These are phyloP conservation scores for Bombylius major DNA, from an alignment of 2,888 invertebrate genomes.

Conservation along the genomic window DNA sequence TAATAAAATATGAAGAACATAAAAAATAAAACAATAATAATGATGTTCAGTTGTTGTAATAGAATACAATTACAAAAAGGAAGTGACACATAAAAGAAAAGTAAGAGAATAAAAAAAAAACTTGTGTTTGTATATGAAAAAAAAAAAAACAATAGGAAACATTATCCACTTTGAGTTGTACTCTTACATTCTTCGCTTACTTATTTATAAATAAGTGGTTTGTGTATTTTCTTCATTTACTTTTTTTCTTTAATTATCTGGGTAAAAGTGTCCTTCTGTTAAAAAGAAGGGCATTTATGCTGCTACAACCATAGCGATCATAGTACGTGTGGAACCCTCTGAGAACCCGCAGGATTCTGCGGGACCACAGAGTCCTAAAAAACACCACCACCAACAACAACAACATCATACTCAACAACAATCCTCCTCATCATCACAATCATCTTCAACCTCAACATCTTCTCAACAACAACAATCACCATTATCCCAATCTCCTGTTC, in stretches of 20 bases:
- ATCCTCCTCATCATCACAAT: constrained; percentile 8
- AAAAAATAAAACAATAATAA: too few species aligned
- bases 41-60: too few species aligned
- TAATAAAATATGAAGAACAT: too few species aligned
- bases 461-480: constrained; percentile 2
- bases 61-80: too few species aligned
- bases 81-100: too few species aligned
- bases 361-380: constrained; percentile 21
- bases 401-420: constrained; percentile 3
- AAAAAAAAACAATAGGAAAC: too few species aligned
- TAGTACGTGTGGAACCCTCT: constrained; percentile 26
- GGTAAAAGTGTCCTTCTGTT: constrained; percentile 16
- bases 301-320: constrained; percentile 23
- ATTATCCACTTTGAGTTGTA: too few species aligned
- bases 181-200: too few species aligned
- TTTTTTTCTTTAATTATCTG: background rate
- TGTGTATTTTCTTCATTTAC: too few species aligned
- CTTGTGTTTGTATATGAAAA: too few species aligned
- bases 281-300: constrained; percentile 14
- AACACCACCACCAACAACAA: constrained; percentile 14
- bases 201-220: too few species aligned
- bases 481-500: background rate
- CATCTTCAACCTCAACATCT: background rate
- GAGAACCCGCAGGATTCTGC: constrained; percentile 25
- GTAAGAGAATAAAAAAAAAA: too few species aligned